Conservation (phyloP, 2,888 invertebrate species). For the Tetragonisca angustula region DNA sequence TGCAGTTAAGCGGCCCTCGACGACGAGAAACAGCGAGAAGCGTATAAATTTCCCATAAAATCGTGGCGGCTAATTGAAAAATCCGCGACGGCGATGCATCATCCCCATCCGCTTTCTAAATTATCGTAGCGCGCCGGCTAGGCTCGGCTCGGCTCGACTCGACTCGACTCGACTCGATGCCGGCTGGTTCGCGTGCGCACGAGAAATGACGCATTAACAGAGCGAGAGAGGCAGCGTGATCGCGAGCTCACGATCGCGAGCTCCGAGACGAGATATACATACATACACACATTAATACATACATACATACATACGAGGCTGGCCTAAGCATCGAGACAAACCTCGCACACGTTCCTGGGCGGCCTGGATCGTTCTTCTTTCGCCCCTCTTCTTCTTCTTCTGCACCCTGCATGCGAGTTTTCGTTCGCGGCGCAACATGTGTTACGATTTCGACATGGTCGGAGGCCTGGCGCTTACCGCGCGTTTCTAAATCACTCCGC, state of each 20-base stretch:
- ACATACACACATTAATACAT: too few relatives aligned
- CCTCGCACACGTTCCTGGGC: conserved; percentile 60
- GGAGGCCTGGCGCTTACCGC: conserved; percentile 36
- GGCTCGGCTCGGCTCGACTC: neutral
- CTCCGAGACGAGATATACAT: conserved; percentile 2
- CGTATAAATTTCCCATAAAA: conserved; percentile 60
- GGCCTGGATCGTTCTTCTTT: conserved; percentile 58
- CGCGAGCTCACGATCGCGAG: conserved; percentile 67
- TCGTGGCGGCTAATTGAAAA: conserved; percentile 60
- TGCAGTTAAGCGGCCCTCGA: conserved; percentile 8
- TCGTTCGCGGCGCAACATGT: conserved; percentile 65
- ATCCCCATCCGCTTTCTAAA: conserved; percentile 58
- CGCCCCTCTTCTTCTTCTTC: conserved; percentile 1
- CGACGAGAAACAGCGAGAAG: conserved; percentile 10
- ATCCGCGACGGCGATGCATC: conserved; percentile 58
- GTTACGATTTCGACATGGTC: conserved; percentile 74
- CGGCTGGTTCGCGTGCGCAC: conserved; percentile 50
- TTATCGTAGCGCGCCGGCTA: conserved; percentile 41
- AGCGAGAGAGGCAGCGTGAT: conserved; percentile 59
- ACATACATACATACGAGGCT: neutral
- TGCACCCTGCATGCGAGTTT: conserved; percentile 7
- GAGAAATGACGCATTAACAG: conserved; percentile 65
- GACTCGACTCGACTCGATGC: neutral
- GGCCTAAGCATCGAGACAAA: conserved; percentile 45
- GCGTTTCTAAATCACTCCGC: conserved; percentile 73